phyloP scores from a whole-genome alignment of 2,888 invertebrate species.

The Hypselothyrea guttata region DNA sequence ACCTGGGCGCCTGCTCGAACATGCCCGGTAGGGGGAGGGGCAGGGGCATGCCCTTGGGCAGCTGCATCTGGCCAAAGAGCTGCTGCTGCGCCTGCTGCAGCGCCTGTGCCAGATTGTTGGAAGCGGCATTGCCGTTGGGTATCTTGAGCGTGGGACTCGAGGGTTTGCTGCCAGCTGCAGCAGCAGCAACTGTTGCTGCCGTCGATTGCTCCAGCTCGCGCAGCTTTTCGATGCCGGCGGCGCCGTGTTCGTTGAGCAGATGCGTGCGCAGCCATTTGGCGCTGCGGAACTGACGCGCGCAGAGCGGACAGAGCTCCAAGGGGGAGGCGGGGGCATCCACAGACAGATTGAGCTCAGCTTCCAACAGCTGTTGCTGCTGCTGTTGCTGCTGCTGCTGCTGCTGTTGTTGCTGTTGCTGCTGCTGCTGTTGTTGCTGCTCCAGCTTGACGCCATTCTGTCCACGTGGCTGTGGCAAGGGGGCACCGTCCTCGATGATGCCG shows the following conservation, averaged over 20 bases:
- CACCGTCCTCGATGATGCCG: slow-evolving; percentile 94
- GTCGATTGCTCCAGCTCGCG: slow-evolving; percentile 75
- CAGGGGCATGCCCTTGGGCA: slow-evolving; percentile 75
- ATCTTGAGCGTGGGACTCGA: slow-evolving; percentile 81
- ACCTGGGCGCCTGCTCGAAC: slow-evolving; percentile 77
- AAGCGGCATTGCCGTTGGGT: slow-evolving; percentile 79
- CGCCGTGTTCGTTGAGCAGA: slow-evolving; percentile 92
- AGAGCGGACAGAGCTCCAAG: slow-evolving; percentile 92
- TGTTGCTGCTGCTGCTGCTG: slow-evolving; percentile 56
- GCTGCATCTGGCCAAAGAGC: slow-evolving; percentile 70
- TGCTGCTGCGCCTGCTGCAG: slow-evolving; percentile 78
- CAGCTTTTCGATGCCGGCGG: slow-evolving; percentile 82
- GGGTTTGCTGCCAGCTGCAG: slow-evolving; percentile 66
- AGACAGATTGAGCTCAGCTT: slow-evolving; percentile 60
- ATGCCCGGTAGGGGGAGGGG: slow-evolving; percentile 65
- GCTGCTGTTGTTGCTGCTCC: slow-evolving; percentile 60
- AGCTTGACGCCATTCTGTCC: slow-evolving; percentile 78
- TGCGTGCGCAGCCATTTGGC: slow-evolving; percentile 94
- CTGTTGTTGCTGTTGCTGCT: slow-evolving; percentile 44
- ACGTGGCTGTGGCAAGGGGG: slow-evolving; percentile 83
- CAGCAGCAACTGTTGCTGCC: not conserved
- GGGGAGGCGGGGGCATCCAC: slow-evolving; percentile 85
- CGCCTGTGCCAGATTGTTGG: slow-evolving; percentile 79
- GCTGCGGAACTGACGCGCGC: slow-evolving; percentile 93
- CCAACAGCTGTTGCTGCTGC: slow-evolving; percentile 47